phyloP scores from a whole-genome alignment of 2,113 vertebrate genomes.

The Pluvialis apricaria region DNA sequence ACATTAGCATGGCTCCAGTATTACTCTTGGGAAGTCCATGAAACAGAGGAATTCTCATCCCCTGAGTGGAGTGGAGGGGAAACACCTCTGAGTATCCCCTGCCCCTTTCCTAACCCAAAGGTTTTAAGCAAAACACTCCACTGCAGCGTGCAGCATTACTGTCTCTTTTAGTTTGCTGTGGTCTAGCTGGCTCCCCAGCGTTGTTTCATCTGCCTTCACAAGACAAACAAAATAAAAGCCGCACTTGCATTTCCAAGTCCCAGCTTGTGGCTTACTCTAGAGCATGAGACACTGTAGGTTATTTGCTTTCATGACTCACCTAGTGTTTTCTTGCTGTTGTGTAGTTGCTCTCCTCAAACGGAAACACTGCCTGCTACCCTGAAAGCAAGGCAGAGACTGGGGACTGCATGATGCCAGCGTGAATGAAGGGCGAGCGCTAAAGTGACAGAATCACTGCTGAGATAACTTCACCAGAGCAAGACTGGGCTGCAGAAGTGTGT shows the following conservation, averaged over 20 bases:
- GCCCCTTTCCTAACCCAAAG: not conserved
- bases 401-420: not conserved
- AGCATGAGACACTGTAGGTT: not conserved
- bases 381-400: not conserved
- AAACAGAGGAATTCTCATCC: not conserved
- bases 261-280: not conserved
- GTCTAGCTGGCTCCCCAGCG: not conserved
- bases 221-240: not conserved
- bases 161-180: constrained; percentile 26
- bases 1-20: not conserved
- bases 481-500: not conserved
- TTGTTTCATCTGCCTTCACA: not conserved
- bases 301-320: not conserved
- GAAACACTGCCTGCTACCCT: not conserved
- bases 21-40: not conserved
- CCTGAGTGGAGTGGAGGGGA: not conserved
- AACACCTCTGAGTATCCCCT: not conserved
- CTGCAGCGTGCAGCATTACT: not conserved
- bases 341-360: not conserved
- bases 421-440: not conserved
- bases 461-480: not conserved
- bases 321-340: not conserved
- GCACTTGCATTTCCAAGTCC: not conserved
- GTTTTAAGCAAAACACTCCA: not conserved
- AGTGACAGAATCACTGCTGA: not conserved